A percentile compares a stretch with the other conserved stretches of the same genome.
These are phyloP conservation scores for Pagrus major DNA, from an alignment of 2,113 vertebrate genomes.

Conservation along the genomic window DNA sequence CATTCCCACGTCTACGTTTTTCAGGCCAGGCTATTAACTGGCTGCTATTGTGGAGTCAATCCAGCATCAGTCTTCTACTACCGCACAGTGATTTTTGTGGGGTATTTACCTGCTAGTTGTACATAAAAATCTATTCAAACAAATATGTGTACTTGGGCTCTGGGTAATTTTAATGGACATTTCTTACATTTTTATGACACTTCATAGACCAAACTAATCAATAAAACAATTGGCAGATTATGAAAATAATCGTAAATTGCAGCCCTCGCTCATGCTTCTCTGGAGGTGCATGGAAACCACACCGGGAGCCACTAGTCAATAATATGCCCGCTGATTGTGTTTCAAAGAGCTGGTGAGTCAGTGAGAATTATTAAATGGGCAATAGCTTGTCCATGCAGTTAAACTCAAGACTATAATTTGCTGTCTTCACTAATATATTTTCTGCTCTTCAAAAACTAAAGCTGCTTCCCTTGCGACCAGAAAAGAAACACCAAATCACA, in stretches of 20 bases:
- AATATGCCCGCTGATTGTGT: conserved; percentile 2
- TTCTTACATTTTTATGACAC: not conserved
- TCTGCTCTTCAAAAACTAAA: not conserved
- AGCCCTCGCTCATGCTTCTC: not conserved
- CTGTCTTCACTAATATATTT: not conserved
- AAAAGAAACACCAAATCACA: not conserved
- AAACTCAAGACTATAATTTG: not conserved
- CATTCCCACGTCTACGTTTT: too few species aligned
- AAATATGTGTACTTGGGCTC: not conserved
- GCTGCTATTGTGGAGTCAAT: too few species aligned
- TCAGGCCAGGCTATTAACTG: too few species aligned
- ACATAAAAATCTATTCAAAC: not conserved
- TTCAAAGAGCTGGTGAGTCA: conserved; percentile 9
- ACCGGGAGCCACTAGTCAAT: not conserved
- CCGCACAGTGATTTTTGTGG: not conserved
- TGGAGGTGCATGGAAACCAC: not conserved
- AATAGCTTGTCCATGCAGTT: not conserved
- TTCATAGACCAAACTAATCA: not conserved
- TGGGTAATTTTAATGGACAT: not conserved
- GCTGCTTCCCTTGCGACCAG: not conserved
- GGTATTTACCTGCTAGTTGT: not conserved
- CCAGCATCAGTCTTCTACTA: too few species aligned
- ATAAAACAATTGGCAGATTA: not conserved
- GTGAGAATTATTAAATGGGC: not conserved
- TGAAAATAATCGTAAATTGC: not conserved